These are phyloP conservation scores for Aphelenchoides avenae DNA, from an alignment of 1,140 invertebrate species.

Conservation along the genomic window DNA sequence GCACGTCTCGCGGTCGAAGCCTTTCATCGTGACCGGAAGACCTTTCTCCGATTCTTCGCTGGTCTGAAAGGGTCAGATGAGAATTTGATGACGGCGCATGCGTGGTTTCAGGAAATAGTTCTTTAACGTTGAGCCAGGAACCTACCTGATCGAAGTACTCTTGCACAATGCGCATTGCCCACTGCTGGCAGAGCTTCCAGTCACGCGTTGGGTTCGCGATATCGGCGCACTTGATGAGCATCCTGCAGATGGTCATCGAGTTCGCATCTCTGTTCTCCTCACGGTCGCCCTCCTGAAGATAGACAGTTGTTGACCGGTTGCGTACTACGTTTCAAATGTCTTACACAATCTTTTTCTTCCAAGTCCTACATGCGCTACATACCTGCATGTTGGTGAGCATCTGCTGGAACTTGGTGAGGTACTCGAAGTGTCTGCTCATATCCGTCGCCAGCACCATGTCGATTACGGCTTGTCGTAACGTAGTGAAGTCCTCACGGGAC, in stretches of 20 bases:
- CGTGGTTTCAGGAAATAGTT: background rate
- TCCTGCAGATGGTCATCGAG: conserved; percentile 55
- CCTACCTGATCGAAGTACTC: conserved; percentile 58
- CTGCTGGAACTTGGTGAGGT: conserved; percentile 57
- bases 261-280: conserved; percentile 53
- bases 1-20: conserved; percentile 58
- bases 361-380: background rate
- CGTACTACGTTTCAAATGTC: no score
- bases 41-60: conserved; percentile 53
- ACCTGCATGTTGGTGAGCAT: conserved; percentile 11
- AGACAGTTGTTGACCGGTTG: conserved; percentile 16
- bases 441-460: conserved; percentile 59
- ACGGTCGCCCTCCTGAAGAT: conserved; percentile 26
- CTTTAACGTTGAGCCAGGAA: no score
- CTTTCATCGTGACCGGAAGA: conserved; percentile 57
- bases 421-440: conserved; percentile 56
- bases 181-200: conserved; percentile 55
- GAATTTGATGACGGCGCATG: no score
- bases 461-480: conserved; percentile 52
- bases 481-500: conserved; percentile 46
- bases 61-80: conserved; percentile 37
- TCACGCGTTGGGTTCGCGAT: conserved; percentile 56
- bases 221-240: conserved; percentile 58
- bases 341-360: no score
- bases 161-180: conserved; percentile 57